These are phyloP conservation scores for Liodrosophila aerea DNA, from an alignment of 2,888 invertebrate genomes.

Conservation along the genomic window DNA sequence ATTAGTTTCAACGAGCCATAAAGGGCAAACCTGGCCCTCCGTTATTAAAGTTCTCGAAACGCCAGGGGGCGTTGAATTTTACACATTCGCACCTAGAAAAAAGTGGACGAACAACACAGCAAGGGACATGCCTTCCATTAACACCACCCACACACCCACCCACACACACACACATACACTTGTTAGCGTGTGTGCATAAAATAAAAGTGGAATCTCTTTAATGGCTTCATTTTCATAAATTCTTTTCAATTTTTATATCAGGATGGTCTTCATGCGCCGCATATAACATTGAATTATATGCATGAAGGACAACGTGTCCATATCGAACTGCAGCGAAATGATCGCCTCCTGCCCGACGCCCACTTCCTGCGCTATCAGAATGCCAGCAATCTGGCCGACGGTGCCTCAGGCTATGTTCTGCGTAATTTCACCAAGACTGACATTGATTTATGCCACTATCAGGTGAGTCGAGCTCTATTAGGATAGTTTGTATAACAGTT, in stretches of 20 bases:
- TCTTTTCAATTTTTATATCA: conserved; percentile 17
- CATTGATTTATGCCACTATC: conserved; percentile 82
- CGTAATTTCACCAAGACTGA: conserved; percentile 82
- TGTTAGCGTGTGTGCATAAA: conserved; percentile 63
- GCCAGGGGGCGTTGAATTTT: conserved; percentile 24
- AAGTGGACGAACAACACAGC: not conserved
- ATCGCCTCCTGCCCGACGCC: conserved; percentile 80
- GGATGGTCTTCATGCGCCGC: conserved; percentile 64
- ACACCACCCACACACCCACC: not conserved
- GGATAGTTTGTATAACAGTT: not conserved
- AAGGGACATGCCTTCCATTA: conserved; percentile 33
- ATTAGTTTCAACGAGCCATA: conserved; percentile 51
- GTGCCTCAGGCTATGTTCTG: conserved; percentile 64
- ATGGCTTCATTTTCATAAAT: conserved; percentile 37
- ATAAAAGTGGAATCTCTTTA: conserved; percentile 37
- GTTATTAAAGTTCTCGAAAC: conserved; percentile 6
- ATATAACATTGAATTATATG: conserved; percentile 50
- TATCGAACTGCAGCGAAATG: conserved; percentile 81
- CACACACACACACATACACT: conserved; percentile 13
- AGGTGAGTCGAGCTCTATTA: conserved; percentile 67
- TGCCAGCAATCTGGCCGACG: conserved; percentile 54
- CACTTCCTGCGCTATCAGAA: conserved; percentile 82
- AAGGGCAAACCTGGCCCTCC: conserved; percentile 4
- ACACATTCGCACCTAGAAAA: conserved; percentile 55
- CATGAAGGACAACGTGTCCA: conserved; percentile 55